These are phyloP conservation scores for Heliconius hortense DNA, from an alignment of 2,888 invertebrate species.

Conservation along the genomic window DNA sequence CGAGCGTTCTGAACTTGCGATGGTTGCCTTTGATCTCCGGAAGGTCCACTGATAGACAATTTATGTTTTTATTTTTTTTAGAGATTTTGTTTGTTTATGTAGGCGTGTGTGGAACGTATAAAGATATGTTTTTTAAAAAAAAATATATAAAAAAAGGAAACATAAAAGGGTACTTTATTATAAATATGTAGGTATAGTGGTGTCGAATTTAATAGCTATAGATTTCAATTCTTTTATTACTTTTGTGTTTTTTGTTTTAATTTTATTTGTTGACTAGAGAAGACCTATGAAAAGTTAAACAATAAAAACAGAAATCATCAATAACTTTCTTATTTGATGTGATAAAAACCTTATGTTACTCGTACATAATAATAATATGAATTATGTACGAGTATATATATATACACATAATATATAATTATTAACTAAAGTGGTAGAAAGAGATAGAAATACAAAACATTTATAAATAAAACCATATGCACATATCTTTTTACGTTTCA, in stretches of 20 bases:
- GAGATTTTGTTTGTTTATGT: neutral
- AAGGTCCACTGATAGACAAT: conserved; percentile 91
- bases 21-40: conserved; percentile 99
- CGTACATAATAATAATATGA: no score
- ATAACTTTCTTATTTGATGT: no score
- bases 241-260: no score
- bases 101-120: conserved; percentile 18
- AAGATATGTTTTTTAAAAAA: conserved; percentile 12
- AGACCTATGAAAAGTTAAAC: no score
- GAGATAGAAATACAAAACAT: neutral
- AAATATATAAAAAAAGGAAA: neutral
- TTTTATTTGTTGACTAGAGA: no score
- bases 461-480: neutral
- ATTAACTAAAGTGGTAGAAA: neutral
- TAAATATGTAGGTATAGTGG: neutral
- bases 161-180: neutral
- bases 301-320: no score
- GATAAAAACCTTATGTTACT: no score
- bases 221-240: no score
- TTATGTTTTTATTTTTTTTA: conserved; percentile 27
- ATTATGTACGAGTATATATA: no score
- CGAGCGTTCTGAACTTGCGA: conserved; percentile 99
- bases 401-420: neutral
- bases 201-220: neutral
- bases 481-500: conserved; percentile 22